These are phyloP conservation scores for Catharus fuscescens DNA, from an alignment of 2,113 vertebrate species.

Conservation along the genomic window DNA sequence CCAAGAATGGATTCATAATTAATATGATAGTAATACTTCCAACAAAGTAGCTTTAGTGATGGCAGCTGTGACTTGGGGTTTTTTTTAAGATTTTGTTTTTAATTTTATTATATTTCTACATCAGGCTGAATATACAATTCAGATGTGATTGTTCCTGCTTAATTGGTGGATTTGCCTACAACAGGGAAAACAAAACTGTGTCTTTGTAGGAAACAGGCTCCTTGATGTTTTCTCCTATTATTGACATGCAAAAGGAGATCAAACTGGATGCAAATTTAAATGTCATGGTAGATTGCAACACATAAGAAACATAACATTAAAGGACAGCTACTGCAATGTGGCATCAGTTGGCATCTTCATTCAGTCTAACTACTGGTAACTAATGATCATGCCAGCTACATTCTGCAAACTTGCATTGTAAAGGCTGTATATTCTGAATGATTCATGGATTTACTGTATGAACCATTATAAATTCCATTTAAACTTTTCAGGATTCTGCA, in stretches of 20 bases:
- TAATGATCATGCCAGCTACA: background rate
- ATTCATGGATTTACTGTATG: background rate
- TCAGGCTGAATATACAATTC: background rate
- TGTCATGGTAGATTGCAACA: background rate
- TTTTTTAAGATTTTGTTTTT: background rate
- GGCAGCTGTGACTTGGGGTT: background rate
- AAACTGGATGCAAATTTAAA: background rate
- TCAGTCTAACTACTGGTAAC: background rate
- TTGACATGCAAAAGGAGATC: background rate
- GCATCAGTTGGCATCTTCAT: background rate
- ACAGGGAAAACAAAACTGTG: background rate
- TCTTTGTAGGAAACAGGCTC: background rate
- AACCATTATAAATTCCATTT: constrained; percentile 28
- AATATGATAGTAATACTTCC: background rate
- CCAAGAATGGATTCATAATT: background rate
- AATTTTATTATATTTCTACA: background rate
- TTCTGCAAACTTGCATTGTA: constrained; percentile 30
- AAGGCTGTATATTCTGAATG: background rate
- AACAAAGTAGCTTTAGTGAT: background rate
- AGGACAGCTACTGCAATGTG: background rate
- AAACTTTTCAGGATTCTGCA: constrained; percentile 3
- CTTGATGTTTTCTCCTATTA: background rate
- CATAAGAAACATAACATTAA: background rate
- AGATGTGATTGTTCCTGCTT: background rate
- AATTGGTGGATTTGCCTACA: background rate